Evolutionary conservation across 2,797 vertebrate genomes (phyloP), one percentile per base, ranked within the genome.

Genomic region (Chanos chanos): DNA sequence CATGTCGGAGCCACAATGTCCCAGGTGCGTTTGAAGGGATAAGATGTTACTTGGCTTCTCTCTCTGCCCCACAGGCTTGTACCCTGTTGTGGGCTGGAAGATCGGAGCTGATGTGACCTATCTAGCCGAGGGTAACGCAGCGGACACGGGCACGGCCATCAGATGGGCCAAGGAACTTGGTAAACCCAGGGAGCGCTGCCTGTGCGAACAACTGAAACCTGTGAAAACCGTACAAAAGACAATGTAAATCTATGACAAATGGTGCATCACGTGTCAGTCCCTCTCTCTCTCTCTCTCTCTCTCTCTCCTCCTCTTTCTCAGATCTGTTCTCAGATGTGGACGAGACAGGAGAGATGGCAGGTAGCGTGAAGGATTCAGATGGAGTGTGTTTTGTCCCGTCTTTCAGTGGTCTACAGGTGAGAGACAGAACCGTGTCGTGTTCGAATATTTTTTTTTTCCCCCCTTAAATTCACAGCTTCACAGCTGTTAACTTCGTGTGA

Each of bases 371-470:
- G 41, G 85, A 96, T 85, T 92, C 94, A 4, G 91, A 92, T 54
- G 97, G 97, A 1, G 95, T 98, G 78, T 98, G 86, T 81, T 99
- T 99, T 68, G 91, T 99, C 48, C 96, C 96, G 7, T 94, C 93
- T 5, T 96, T 96, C 81, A 94, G 88, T 33, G 93, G 94, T 68
- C 82, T 96, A 52, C 96, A 99, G 95, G 97, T 99, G 87, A 45
- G 73, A 21, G 19, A 22, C 21, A 19, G 45, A 7, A 6, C 24
- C 55, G 1, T 3, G 3, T 54, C 56, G 10, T 61, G 28, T 39
- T 21, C 4, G 57, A 21, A 57, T 8, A n/a, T 65, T 69, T 22
- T 62, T 50, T 70, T 61, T 65, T 72, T 72, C 56, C 69, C 52
- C 40, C 15, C 36, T 62, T 41, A 55, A 24, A 56, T 73, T 33